A percentile compares a stretch with the other conserved stretches of the same genome.
These are phyloP conservation scores for Apogon talboti DNA, from an alignment of 2,797 vertebrate species.

Conservation along the genomic window DNA sequence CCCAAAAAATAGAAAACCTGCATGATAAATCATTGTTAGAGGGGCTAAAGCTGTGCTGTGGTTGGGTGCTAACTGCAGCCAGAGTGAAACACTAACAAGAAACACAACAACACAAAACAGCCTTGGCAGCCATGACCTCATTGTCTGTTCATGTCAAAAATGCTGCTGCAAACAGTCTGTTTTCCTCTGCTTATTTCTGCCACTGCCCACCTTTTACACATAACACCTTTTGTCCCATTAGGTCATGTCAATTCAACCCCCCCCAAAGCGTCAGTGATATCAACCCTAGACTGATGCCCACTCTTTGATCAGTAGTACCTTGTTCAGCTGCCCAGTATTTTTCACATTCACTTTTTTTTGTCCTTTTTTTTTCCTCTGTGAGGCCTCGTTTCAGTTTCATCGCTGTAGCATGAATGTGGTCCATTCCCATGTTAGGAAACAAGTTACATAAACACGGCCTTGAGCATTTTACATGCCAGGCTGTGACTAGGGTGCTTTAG, in stretches of 20 bases:
- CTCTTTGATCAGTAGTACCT: slow-evolving; percentile 10
- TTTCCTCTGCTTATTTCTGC: slow-evolving; percentile 24
- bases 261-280: slow-evolving; percentile 3
- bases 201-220: slow-evolving; percentile 46
- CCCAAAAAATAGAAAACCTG: background rate
- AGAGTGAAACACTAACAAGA: slow-evolving; percentile 36
- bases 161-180: slow-evolving; percentile 39
- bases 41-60: slow-evolving; percentile 16
- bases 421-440: slow-evolving; percentile 50
- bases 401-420: slow-evolving; percentile 48
- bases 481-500: slow-evolving; percentile 5
- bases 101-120: slow-evolving; percentile 41
- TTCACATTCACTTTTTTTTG: slow-evolving; percentile 1
- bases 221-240: slow-evolving; percentile 46
- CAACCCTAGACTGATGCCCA: background rate
- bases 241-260: slow-evolving; percentile 38
- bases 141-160: slow-evolving; percentile 69
- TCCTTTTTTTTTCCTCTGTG: background rate
- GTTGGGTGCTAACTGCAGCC: slow-evolving; percentile 6
- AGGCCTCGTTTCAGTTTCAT: slow-evolving; percentile 31
- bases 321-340: slow-evolving; percentile 17
- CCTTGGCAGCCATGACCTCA: slow-evolving; percentile 61
- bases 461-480: slow-evolving; percentile 31
- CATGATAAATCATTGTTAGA: slow-evolving; percentile 9
- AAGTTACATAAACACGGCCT: slow-evolving; percentile 66